Conservation (phyloP, 2,888 invertebrate genomes). For the Spialia ferax region DNA sequence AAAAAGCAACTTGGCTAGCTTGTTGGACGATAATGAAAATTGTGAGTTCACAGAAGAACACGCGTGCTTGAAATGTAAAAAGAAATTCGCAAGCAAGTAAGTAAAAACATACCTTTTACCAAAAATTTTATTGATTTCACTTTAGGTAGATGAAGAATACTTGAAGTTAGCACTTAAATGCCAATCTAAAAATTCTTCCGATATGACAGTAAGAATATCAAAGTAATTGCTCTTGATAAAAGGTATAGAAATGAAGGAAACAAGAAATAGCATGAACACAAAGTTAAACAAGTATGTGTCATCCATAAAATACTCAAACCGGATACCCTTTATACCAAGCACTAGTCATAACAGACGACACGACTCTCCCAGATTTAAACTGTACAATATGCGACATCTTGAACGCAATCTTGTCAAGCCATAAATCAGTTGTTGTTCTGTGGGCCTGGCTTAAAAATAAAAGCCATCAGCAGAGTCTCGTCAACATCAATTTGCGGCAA, state of each 20-base stretch:
- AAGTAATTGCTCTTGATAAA: too few relatives aligned
- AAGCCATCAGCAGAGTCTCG: slow-evolving; percentile 50
- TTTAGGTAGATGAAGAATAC: too few relatives aligned
- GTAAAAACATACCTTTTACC: slow-evolving; percentile 44
- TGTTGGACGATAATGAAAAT: slow-evolving; percentile 48
- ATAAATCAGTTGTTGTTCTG: slow-evolving; percentile 36
- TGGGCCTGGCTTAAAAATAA: slow-evolving; percentile 57
- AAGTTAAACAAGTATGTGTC: neutral
- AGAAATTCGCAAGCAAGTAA: slow-evolving; percentile 64
- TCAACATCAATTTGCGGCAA: slow-evolving; percentile 61
- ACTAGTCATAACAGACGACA: slow-evolving; percentile 6
- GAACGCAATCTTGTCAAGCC: slow-evolving; percentile 28
- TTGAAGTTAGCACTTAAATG: slow-evolving; percentile 23
- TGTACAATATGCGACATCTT: slow-evolving; percentile 20
- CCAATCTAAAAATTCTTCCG: too few relatives aligned
- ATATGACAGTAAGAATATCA: too few relatives aligned
- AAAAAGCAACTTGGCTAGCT: slow-evolving; percentile 47
- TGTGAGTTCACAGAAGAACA: slow-evolving; percentile 42
- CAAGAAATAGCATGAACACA: neutral
- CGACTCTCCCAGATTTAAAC: slow-evolving; percentile 9
- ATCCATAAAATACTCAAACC: slow-evolving; percentile 4
- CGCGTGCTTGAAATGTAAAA: slow-evolving; percentile 55
- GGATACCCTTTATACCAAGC: slow-evolving; percentile 8
- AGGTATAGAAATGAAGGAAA: neutral
- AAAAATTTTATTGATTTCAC: neutral